Base-by-base conservation (phyloP, 2,797 vertebrate species). In the Phaenicophaeus curvirostris region DNA sequence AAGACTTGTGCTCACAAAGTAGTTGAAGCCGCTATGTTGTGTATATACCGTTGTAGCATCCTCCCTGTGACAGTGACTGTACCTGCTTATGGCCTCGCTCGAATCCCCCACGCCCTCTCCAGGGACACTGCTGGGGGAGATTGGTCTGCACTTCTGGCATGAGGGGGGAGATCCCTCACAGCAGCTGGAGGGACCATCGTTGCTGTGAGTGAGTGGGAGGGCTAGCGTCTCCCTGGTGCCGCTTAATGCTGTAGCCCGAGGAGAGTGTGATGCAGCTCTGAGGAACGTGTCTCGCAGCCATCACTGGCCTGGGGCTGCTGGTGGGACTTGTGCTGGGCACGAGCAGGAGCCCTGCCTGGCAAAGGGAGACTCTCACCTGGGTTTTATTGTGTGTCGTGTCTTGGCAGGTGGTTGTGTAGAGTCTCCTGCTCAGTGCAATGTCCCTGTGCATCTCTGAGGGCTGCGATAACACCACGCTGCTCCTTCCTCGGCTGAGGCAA, bases 11-110 rank as follows among this genome's bases (percentile, higher is more conserved):
- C 95, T 96, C 33, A 5, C 9, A 3, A 71, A 79, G 91, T 53
- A 76, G 93, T 69, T 15, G 82, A 85, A 93, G 94, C 96, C 27
- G 79, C 94, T 30, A 35, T 3, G 54, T 85, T 83, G 85, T 94
- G 94, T 95, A 77, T 89, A 85, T 84, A 30, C 88, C 39, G 2
- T 85, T 96, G 95, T 90, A 83, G 85, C 95, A 94, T 90, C 94
- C 44, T 95, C 89, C 92, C 94, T 3, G 19, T 4, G 4, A 61
- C 94, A 77, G 89, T 8, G 8, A 67, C 96, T 92, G 85, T 58
- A 76, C 12, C 25, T 66, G 94, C 95, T 78, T 76, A 20, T 5
- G 61, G 74, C 86, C 91, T 95, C 62, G 17, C 63, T 92, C 8
- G 0, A 63, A 19, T 11, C 35, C n/a, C 50, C 65, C 13, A 2